These are phyloP conservation scores for Chloromyia formosa DNA, from an alignment of 2,888 invertebrate species.

Conservation along the genomic window DNA sequence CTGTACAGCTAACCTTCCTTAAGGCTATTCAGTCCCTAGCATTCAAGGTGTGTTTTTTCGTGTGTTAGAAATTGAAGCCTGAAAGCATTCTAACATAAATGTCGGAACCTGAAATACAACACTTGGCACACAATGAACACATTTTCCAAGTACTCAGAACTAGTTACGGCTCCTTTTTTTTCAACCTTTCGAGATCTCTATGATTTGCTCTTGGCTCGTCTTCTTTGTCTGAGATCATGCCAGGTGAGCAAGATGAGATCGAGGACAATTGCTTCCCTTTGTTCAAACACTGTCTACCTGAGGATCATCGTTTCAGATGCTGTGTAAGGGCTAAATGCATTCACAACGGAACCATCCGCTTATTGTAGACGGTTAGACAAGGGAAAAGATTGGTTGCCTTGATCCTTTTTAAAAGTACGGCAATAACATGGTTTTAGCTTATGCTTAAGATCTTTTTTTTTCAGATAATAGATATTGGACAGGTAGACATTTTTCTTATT, in stretches of 20 bases:
- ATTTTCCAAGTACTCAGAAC: not conserved
- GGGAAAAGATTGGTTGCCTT: not conserved
- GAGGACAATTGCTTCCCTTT: constrained; percentile 17
- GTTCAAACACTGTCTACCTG: constrained; percentile 26
- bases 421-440: not conserved
- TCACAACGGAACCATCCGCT: constrained; percentile 6
- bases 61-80: constrained; percentile 2
- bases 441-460: not conserved
- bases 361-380: not conserved
- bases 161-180: constrained; percentile 16
- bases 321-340: constrained; percentile 24
- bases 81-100: constrained; percentile 35
- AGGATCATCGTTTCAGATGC: constrained; percentile 29
- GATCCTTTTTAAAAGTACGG: not conserved
- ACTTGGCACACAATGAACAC: not conserved
- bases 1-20: not conserved
- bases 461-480: not conserved
- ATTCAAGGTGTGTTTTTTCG: not conserved
- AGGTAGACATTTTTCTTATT: not conserved
- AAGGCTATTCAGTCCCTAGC: constrained; percentile 4
- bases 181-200: constrained; percentile 1
- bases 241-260: constrained; percentile 33
- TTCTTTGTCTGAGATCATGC: constrained; percentile 31
- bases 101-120: not conserved
- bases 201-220: constrained; percentile 12